These are phyloP conservation scores for Latrodectus geometricus DNA, from an alignment of 1,140 invertebrate species.

Conservation along the genomic window DNA sequence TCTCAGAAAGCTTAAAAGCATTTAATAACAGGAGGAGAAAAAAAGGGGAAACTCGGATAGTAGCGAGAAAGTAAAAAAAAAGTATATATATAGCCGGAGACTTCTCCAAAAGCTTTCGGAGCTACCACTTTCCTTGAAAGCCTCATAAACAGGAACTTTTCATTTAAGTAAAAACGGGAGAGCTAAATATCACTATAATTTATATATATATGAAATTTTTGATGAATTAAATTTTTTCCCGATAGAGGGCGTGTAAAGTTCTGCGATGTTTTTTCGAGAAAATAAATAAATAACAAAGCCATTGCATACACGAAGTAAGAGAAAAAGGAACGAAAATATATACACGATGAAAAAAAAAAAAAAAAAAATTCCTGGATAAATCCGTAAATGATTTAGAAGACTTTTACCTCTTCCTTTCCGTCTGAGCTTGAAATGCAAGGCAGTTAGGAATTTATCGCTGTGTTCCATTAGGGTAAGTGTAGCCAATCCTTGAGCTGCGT, in stretches of 20 bases:
- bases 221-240: constrained; percentile 57
- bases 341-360: neutral
- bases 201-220: constrained; percentile 3
- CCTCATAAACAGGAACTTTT: constrained; percentile 51
- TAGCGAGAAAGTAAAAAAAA: constrained; percentile 27
- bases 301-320: neutral
- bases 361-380: constrained; percentile 9
- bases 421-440: constrained; percentile 27
- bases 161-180: constrained; percentile 54
- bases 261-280: neutral
- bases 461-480: constrained; percentile 51
- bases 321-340: neutral
- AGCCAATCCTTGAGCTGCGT: constrained; percentile 26
- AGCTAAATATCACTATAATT: constrained; percentile 43
- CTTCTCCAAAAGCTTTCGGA: constrained; percentile 41
- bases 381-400: constrained; percentile 56
- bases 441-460: constrained; percentile 56
- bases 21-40: constrained; percentile 41
- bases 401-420: constrained; percentile 18
- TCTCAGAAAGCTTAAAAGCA: constrained; percentile 53
- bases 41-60: constrained; percentile 8
- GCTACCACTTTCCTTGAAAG: constrained; percentile 46
- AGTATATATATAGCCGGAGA: neutral
- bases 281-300: neutral
- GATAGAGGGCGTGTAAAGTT: constrained; percentile 40